Base-by-base conservation (phyloP, 2,888 invertebrate genomes). In the Eilema griseolum region DNA sequence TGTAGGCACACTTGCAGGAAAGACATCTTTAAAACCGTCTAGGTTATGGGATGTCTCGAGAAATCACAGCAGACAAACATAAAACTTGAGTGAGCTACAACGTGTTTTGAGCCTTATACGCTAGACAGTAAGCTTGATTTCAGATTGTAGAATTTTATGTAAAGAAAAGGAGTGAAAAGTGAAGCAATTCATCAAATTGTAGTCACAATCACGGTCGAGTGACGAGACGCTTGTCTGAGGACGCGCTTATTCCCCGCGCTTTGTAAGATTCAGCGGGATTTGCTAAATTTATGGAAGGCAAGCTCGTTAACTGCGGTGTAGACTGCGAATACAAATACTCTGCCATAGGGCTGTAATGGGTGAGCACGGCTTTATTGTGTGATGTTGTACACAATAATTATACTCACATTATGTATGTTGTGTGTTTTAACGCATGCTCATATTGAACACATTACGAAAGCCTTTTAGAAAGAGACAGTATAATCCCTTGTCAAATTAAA, bases 131-230 rank as follows among this genome's bases (percentile, higher is more conserved):
- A 24, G 62, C 68, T 75, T 72, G 67, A 26, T 56, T 69, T 78
- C 78, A 52, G 31, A 10, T 37, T 65, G 63, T 16, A 24, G 0
- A 28, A 57, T 67, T 74, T 76, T 67, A 46, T 75, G 77, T 71
- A 67, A 64, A 78, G 77, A 76, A 77, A 83, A 81, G 82, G 85
- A 83, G 82, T 86, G 86, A 85, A 89, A 86, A 87, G 88, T 86
- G 86, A 85, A 89, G 89, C 84, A 88, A 92, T 91, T 91, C 90
- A 91, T 92, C 91, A 92, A 91, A 91, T 86, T 85, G 88, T 86
- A 90, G 90, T 88, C 90, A 90, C 90, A 92, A 90, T 91, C 90
- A 89, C 88, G 89, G 87, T 80, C 79, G 84, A 86, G 87, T 89
- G 90, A 89, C 87, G 88, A 86, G 85, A 85, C 86, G 87, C 83